phyloP scores from a whole-genome alignment of 1,140 invertebrate genomes.

The Heliothis subflexa region DNA sequence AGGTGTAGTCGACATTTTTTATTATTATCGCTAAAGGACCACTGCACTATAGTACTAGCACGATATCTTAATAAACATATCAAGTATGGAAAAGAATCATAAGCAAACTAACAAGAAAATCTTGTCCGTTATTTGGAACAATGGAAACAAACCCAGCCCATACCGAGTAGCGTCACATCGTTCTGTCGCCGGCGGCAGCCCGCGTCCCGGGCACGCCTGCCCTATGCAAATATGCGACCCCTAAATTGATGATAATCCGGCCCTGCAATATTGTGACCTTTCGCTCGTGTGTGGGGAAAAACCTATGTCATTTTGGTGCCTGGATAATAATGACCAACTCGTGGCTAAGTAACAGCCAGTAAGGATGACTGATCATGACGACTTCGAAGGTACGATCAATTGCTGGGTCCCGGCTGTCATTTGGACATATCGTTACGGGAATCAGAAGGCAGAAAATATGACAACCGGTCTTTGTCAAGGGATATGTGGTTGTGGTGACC shows the following conservation, averaged over 20 bases:
- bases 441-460: too few relatives aligned
- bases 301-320: not conserved
- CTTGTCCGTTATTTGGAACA: constrained; percentile 31
- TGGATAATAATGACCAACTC: not conserved
- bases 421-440: too few relatives aligned
- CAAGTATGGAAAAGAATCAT: not conserved
- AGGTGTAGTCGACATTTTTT: too few relatives aligned
- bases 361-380: too few relatives aligned
- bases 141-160: constrained; percentile 39
- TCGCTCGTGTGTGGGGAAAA: constrained; percentile 15
- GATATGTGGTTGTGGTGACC: too few relatives aligned
- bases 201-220: constrained; percentile 48
- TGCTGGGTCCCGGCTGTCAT: too few relatives aligned
- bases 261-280: constrained; percentile 45
- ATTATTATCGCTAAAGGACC: too few relatives aligned
- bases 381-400: too few relatives aligned
- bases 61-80: not conserved
- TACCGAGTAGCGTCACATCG: constrained; percentile 52
- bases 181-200: constrained; percentile 41
- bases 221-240: constrained; percentile 61
- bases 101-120: not conserved
- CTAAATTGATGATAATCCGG: constrained; percentile 53
- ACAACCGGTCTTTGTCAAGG: too few relatives aligned
- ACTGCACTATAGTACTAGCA: not conserved
- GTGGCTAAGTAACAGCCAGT: too few relatives aligned